A percentile compares a stretch with the other conserved stretches of the same genome.
Evolutionary conservation across 1,140 invertebrate genomes (phyloP).

Genomic region (Asbolus verrucosus): DNA sequence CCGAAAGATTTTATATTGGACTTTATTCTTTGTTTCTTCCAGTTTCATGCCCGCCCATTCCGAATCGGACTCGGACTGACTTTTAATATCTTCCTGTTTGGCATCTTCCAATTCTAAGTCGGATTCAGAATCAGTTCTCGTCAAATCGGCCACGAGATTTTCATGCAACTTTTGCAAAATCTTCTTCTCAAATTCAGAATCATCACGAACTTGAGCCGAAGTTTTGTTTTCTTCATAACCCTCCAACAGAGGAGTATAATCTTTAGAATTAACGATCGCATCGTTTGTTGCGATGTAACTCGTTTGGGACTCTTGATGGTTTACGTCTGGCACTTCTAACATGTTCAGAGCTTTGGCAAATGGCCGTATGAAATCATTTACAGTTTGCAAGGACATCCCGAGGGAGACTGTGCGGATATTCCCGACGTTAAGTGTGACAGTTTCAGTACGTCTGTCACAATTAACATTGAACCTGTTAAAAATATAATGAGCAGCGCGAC

Average conservation of each 20-base stretch:
- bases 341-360: conserved; percentile 61
- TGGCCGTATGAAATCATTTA: conserved; percentile 59
- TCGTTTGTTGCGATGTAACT: conserved; percentile 49
- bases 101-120: neutral
- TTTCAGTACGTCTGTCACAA: conserved; percentile 34
- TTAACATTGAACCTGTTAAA: conserved; percentile 40
- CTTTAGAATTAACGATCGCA: neutral
- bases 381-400: conserved; percentile 56
- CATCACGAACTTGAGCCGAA: neutral
- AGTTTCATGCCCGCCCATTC: too few species aligned
- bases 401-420: conserved; percentile 56
- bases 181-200: conserved; percentile 51
- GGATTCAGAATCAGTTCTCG: neutral
- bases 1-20: too few species aligned
- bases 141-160: conserved; percentile 48
- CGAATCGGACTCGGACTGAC: too few species aligned
- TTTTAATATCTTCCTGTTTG: conserved; percentile 23
- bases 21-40: too few species aligned
- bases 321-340: conserved; percentile 46
- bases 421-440: conserved; percentile 55
- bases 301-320: conserved; percentile 55
- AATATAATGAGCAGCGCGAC: conserved; percentile 41
- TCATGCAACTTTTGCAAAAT: conserved; percentile 56
- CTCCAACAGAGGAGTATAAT: conserved; percentile 49
- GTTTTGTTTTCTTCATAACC: neutral